Evolutionary conservation across 2,113 vertebrate genomes (phyloP).

Genomic region (Spilogale gracilis): DNA sequence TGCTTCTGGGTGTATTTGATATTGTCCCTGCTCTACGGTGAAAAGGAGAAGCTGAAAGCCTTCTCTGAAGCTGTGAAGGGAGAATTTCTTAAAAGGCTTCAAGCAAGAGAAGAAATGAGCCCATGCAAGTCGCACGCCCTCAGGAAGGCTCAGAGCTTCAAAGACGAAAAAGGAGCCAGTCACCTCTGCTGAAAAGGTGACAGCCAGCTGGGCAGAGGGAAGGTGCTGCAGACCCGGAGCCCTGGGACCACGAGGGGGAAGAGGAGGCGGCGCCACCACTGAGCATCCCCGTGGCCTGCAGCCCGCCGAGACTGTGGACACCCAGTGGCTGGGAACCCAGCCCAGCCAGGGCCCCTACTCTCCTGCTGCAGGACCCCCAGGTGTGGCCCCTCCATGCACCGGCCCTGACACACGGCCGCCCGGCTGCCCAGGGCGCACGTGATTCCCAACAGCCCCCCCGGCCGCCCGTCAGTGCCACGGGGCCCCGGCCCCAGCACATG

Average conservation of each 20-base stretch:
- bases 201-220: rapidly evolving
- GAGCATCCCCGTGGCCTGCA: background rate
- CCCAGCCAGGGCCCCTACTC: background rate
- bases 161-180: background rate
- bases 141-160: background rate
- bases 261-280: no score
- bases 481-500: background rate
- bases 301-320: rapidly evolving
- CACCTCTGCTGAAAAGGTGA: background rate
- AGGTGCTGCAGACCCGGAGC: rapidly evolving
- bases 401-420: rapidly evolving
- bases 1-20: background rate
- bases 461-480: background rate
- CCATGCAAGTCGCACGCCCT: rapidly evolving
- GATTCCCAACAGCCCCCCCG: rapidly evolving
- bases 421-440: rapidly evolving
- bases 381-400: background rate
- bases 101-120: background rate
- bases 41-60: background rate
- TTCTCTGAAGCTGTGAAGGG: background rate
- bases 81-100: background rate
- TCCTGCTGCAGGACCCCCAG: rapidly evolving
- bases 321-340: no score
- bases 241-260: rapidly evolving
- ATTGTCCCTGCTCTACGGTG: background rate